Evolutionary conservation across 2,797 vertebrate genomes (phyloP), one percentile per base, ranked within the genome.

Genomic region (Brachyalestes nurse): DNA sequence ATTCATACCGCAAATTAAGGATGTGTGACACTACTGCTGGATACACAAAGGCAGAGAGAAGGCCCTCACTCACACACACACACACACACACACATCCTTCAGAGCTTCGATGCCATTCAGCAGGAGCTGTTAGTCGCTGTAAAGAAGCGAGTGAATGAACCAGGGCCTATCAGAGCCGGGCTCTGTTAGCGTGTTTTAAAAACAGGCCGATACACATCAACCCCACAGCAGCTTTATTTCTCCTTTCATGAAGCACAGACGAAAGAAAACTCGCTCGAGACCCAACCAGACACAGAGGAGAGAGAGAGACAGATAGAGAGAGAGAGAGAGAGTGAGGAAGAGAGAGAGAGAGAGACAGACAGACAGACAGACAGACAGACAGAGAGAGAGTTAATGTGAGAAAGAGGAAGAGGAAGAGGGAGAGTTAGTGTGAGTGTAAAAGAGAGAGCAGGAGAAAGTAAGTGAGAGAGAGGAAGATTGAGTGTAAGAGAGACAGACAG

Each of bases 231-330:
- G 40, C 58, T 71, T 84, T 60, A 45, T 75, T 78, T 64, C 45
- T 75, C 69, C 77, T 84, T 78, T 79, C 47, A 79, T 69, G 38
- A 78, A 78, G 81, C 62, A 79, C 78, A 81, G 67, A 76, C 84
- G 81, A 81, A 83, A 64, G 67, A 45, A 69, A 78, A 58, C 78
- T 78, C 83, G 84, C 77, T 55, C 19, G 72, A 82, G 73, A 74
- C 53, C 73, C 57, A 62, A 45, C 49, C 53, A 82, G 80, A 13
- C 73, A 40, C 57, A 28, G n/a, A 40, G 49, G 5, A 67, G 53
- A 28, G 25, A 69, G 21, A 28, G 10, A 53, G 67, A 71, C 71
- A 53, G 13, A 57, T n/a, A 64, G 75, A 74, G 77, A 40, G 67
- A 65, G 49, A 47, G 72, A 66, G 34, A 64, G 77, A 67, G 77